Percentiles rank a stretch among this genome's conserved stretches.
Evolutionary conservation across 2,113 vertebrate genomes (phyloP).

Genomic region (Sturnira hondurensis): DNA sequence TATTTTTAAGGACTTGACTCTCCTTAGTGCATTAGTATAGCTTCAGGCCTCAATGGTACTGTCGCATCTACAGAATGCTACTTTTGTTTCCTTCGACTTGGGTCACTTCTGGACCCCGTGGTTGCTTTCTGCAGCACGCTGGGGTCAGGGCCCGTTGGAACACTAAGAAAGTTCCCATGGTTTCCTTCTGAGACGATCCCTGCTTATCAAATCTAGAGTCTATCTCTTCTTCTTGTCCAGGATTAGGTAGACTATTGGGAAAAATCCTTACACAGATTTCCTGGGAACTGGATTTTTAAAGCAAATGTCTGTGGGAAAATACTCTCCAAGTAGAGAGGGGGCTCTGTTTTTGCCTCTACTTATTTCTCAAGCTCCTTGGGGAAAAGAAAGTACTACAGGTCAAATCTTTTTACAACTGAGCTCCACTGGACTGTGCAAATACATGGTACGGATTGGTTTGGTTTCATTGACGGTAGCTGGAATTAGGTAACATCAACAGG

Average conservation of each 20-base stretch:
- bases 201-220: neutral
- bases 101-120: slow-evolving; percentile 11
- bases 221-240: slow-evolving; percentile 19
- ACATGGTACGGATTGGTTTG: neutral
- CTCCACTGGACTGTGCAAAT: neutral
- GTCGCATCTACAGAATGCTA: neutral
- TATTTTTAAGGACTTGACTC: neutral
- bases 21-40: neutral
- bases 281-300: slow-evolving; percentile 57
- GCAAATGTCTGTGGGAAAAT: slow-evolving; percentile 54
- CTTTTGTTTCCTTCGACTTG: neutral
- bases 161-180: neutral
- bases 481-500: neutral
- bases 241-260: slow-evolving; percentile 23
- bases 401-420: slow-evolving; percentile 57
- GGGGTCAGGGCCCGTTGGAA: neutral
- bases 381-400: slow-evolving; percentile 50
- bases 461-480: neutral
- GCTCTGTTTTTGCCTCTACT: slow-evolving; percentile 45
- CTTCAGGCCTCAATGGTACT: neutral
- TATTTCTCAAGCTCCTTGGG: slow-evolving; percentile 53
- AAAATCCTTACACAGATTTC: slow-evolving; percentile 47
- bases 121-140: neutral
- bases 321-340: neutral
- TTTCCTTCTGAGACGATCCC: slow-evolving; percentile 41